Percentiles rank a stretch among this genome's conserved stretches.
These are phyloP conservation scores for Jacana jacana DNA, from an alignment of 2,113 vertebrate genomes.

Conservation along the genomic window DNA sequence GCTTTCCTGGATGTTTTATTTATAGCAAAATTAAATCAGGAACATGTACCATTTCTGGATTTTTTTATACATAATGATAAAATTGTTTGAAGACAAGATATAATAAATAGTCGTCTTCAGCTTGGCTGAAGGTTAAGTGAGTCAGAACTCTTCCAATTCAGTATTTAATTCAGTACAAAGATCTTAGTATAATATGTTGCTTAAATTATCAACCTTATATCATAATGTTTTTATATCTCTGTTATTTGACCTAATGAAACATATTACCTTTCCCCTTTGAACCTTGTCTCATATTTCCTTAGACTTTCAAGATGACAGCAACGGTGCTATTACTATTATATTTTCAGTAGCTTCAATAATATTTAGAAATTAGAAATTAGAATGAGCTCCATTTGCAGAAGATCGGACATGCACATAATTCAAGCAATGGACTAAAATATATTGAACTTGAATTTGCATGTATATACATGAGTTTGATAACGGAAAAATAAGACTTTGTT, in stretches of 20 bases:
- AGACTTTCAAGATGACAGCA: background rate
- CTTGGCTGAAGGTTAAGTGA: background rate
- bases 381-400: background rate
- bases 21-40: background rate
- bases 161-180: background rate
- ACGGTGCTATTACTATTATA: background rate
- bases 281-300: background rate
- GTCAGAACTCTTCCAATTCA: background rate
- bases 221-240: background rate
- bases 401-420: background rate
- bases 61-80: background rate
- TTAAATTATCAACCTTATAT: background rate
- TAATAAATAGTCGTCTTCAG: background rate
- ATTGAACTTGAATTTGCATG: background rate
- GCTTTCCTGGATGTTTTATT: background rate
- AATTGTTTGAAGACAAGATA: background rate
- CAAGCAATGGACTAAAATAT: background rate
- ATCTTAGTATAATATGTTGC: background rate
- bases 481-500: background rate
- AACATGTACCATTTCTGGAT: background rate
- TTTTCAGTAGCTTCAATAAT: background rate
- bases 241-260: background rate
- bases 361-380: background rate
- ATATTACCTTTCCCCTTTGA: background rate
- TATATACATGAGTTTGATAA: background rate